Conservation (phyloP, 2,888 invertebrate species). For the Caenorhabditis wallacei region DNA sequence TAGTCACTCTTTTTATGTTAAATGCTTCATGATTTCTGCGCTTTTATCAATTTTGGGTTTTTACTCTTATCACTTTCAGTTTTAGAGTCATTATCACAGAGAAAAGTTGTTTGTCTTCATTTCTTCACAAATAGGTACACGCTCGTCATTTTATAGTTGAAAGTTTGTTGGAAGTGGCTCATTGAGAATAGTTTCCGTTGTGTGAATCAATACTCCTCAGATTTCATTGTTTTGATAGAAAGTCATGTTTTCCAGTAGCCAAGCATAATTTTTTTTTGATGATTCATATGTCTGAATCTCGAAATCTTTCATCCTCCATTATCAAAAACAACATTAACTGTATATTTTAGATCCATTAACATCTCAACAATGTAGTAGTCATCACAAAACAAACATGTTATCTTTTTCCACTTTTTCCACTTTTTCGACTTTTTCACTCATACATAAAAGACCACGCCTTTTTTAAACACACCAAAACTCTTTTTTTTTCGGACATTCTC, state of each 20-base stretch:
- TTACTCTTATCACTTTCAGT: constrained; percentile 1
- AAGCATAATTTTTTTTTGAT: too few species aligned
- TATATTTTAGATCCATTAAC: not conserved
- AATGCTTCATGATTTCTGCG: constrained; percentile 23
- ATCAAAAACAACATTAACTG: too few species aligned
- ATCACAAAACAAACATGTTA: constrained; percentile 17
- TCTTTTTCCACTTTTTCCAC: not conserved
- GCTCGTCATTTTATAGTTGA: too few species aligned
- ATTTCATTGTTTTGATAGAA: too few species aligned
- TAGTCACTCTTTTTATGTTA: constrained; percentile 30
- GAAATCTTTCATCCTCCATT: too few species aligned
- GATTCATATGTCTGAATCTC: too few species aligned
- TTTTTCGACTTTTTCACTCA: not conserved
- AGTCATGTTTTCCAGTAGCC: too few species aligned
- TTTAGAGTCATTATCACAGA: not conserved
- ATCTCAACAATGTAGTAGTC: not conserved
- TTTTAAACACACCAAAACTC: constrained; percentile 10
- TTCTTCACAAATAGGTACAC: too few species aligned
- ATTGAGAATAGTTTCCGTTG: too few species aligned
- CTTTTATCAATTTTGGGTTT: not conserved
- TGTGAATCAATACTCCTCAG: too few species aligned
- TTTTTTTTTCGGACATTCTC: constrained; percentile 4
- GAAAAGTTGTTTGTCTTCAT: not conserved
- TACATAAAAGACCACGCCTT: constrained; percentile 23
- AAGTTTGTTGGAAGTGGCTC: too few species aligned